Conservation (phyloP, 2,888 invertebrate species). For the Geophilus truncorum region DNA sequence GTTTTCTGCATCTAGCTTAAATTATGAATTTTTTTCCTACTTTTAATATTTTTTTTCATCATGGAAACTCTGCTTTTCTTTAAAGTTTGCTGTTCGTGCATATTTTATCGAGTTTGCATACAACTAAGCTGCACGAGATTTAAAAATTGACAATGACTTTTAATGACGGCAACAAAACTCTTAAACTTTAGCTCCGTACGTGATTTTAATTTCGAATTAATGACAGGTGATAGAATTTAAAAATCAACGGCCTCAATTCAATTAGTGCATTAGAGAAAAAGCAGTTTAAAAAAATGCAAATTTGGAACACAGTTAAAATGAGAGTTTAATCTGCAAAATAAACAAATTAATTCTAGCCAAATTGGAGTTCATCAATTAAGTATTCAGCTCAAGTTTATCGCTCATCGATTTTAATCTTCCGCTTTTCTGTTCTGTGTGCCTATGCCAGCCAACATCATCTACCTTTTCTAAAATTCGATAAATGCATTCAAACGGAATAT, state of each 20-base stretch:
- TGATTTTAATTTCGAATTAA: too few relatives aligned
- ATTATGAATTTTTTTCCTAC: too few relatives aligned
- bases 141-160: too few relatives aligned
- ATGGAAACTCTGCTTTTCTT: not conserved
- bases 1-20: too few relatives aligned
- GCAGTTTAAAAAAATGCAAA: not conserved
- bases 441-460: not conserved
- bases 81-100: not conserved
- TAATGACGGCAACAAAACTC: too few relatives aligned
- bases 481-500: not conserved
- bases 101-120: too few relatives aligned
- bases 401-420: conserved; percentile 12
- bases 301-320: not conserved
- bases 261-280: too few relatives aligned
- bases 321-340: not conserved
- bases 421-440: not conserved
- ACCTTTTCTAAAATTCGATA: conserved; percentile 5
- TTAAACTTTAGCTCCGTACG: too few relatives aligned
- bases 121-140: too few relatives aligned
- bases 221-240: too few relatives aligned
- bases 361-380: conserved; percentile 2
- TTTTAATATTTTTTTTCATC: too few relatives aligned
- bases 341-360: not conserved
- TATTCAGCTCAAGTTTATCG: conserved; percentile 1
- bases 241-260: too few relatives aligned